These are phyloP conservation scores for Temnothorax nylanderi DNA, from an alignment of 1,140 invertebrate species.

Conservation along the genomic window DNA sequence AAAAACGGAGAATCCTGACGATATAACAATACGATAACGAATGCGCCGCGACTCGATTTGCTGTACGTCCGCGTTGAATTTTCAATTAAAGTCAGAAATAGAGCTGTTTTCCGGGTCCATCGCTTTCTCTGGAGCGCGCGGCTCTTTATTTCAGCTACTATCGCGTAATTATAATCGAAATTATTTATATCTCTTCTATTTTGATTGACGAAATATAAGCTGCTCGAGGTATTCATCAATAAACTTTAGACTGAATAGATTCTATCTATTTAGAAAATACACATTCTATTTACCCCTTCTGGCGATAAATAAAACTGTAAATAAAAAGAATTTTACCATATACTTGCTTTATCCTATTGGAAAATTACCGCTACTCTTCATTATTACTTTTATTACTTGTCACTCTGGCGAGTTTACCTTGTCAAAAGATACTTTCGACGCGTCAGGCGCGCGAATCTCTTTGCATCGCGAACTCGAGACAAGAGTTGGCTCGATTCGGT, in stretches of 20 bases:
- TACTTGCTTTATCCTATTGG: not conserved
- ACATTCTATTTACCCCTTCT: not conserved
- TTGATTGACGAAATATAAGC: not conserved
- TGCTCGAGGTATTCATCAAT: not conserved
- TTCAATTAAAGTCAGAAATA: not conserved
- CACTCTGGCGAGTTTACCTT: not conserved
- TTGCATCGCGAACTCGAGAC: not conserved
- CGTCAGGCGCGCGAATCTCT: not conserved
- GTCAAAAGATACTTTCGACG: not conserved
- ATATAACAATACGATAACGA: constrained; percentile 5
- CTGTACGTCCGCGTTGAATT: not conserved
- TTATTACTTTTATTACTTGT: not conserved
- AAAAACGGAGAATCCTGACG: not conserved
- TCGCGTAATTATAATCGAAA: not conserved
- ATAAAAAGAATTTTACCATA: not conserved
- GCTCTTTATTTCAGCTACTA: not conserved
- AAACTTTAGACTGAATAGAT: not conserved
- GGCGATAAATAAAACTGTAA: not conserved
- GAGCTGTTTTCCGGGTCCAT: not conserved
- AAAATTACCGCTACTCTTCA: not conserved
- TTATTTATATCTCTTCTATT: not conserved
- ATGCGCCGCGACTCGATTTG: not conserved
- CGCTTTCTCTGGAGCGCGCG: not conserved
- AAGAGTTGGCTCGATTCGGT: constrained; percentile 32
- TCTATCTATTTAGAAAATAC: no score